These are phyloP conservation scores for Phaethon lepturus DNA, from an alignment of 2,113 vertebrate species.

Conservation along the genomic window DNA sequence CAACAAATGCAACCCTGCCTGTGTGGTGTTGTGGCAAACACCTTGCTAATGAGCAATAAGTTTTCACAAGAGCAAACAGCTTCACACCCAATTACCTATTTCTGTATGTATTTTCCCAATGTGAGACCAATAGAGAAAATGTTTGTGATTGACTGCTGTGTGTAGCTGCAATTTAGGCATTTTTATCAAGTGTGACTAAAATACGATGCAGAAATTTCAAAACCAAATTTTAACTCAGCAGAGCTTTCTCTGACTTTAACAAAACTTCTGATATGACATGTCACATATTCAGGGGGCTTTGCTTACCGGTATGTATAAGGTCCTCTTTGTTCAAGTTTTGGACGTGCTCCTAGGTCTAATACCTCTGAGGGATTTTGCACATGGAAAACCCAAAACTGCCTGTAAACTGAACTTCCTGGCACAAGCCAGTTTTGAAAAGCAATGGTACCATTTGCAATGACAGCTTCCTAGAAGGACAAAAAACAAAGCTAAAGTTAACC, in stretches of 20 bases:
- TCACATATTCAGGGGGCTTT: not conserved
- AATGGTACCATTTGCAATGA: slow-evolving; percentile 86
- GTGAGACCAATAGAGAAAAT: not conserved
- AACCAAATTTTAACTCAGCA: not conserved
- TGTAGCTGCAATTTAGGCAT: not conserved
- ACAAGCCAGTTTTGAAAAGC: slow-evolving; percentile 88
- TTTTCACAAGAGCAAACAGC: not conserved
- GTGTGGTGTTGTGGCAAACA: not conserved
- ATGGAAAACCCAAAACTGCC: slow-evolving; percentile 93
- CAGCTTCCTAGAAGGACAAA: slow-evolving; percentile 80
- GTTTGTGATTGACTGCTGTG: not conserved
- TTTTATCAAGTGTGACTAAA: not conserved
- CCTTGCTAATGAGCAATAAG: not conserved
- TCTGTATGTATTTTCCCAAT: not conserved
- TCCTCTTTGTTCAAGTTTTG: slow-evolving; percentile 84
- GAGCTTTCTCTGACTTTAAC: not conserved
- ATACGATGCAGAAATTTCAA: not conserved
- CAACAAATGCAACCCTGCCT: not conserved
- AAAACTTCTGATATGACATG: not conserved
- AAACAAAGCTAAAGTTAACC: not conserved
- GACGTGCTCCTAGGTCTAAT: slow-evolving; percentile 60
- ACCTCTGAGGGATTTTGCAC: slow-evolving; percentile 86
- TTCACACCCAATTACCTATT: not conserved
- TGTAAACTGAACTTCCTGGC: slow-evolving; percentile 81
- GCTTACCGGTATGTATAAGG: slow-evolving; percentile 92